Conservation (phyloP, 2,888 invertebrate genomes). For the Cheilosia grossa region DNA sequence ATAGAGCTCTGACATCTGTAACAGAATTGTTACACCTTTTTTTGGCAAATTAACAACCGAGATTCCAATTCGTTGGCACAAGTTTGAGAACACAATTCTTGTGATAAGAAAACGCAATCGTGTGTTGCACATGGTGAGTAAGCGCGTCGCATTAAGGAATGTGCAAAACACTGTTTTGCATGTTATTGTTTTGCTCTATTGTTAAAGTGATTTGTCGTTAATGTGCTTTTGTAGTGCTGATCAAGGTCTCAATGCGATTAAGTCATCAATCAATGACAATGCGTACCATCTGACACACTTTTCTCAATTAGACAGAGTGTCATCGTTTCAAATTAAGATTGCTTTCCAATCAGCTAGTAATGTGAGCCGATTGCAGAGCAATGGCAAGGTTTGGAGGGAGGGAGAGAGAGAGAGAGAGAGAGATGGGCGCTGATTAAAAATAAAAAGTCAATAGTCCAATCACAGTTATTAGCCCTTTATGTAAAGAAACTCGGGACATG, state of each 20-base stretch:
- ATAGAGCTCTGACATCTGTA: not conserved
- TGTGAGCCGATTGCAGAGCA: not conserved
- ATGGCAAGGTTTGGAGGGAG: not conserved
- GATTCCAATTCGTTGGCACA: conserved; percentile 7
- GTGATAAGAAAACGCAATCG: conserved; percentile 40
- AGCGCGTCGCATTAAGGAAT: conserved; percentile 23
- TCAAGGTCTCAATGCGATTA: conserved; percentile 50
- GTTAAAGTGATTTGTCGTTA: conserved; percentile 14
- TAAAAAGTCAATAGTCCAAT: too few species aligned
- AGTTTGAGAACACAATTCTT: not conserved
- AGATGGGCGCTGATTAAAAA: too few species aligned
- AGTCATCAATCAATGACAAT: conserved; percentile 42
- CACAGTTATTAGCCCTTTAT: too few species aligned
- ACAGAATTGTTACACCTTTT: not conserved
- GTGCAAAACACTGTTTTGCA: not conserved
- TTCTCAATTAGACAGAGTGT: conserved; percentile 48
- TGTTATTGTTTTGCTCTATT: conserved; percentile 20
- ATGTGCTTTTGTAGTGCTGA: conserved; percentile 22
- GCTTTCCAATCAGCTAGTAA: not conserved
- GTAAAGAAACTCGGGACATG: too few species aligned
- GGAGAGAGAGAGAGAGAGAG: not conserved
- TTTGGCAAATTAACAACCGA: conserved; percentile 23
- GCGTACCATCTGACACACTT: conserved; percentile 57
- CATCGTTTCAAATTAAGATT: conserved; percentile 37
- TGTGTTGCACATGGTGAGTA: conserved; percentile 29